A percentile compares a stretch with the other conserved stretches of the same genome.
Conservation (phyloP, 2,113 vertebrate genomes). For the Phyllopteryx taeniolatus region DNA sequence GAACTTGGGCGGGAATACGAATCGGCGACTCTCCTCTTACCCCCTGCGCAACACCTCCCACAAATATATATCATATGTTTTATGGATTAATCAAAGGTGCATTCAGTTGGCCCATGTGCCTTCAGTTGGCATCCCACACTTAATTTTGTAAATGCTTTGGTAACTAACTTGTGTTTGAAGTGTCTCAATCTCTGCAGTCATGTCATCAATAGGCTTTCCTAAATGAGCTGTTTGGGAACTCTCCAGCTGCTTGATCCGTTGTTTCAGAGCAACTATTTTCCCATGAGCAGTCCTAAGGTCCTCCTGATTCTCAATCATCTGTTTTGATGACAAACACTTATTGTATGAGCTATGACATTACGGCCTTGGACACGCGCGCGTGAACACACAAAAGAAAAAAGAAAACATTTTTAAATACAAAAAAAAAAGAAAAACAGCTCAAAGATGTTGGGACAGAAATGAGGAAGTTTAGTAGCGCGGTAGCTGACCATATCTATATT, state of each 20-base stretch:
- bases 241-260: constrained; percentile 32
- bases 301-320: constrained; percentile 62
- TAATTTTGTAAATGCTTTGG: neutral
- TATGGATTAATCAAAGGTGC: no score
- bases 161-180: constrained; percentile 24
- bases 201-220: constrained; percentile 3
- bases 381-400: neutral
- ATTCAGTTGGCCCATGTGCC: no score
- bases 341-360: neutral
- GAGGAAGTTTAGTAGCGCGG: neutral
- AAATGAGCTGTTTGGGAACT: neutral
- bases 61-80: no score
- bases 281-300: constrained; percentile 42
- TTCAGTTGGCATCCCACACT: no score
- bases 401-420: no score
- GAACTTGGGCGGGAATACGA: no score
- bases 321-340: neutral
- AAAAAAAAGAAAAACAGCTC: no score
- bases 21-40: no score
- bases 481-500: constrained; percentile 54
- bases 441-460: neutral
- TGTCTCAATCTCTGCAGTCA: constrained; percentile 12
- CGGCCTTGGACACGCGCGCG: neutral
- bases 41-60: no score
- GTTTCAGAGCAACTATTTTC: constrained; percentile 24